Base-by-base conservation (phyloP, 2,888 invertebrate genomes). In the Atethmia centrago region DNA sequence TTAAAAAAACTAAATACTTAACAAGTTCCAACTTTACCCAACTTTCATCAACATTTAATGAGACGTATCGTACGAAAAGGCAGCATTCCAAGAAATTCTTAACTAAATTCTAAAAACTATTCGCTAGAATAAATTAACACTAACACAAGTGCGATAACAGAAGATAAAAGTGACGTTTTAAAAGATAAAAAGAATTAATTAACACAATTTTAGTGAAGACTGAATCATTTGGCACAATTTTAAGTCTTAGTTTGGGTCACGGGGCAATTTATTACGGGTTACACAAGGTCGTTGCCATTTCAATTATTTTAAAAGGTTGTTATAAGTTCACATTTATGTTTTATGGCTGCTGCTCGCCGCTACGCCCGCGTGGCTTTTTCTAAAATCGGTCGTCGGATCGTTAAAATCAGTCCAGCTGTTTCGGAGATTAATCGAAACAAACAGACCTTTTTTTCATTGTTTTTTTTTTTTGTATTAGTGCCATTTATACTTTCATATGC, bases 181-280 rank as follows among this genome's bases (percentile, higher is more conserved):
- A 72, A 71, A 74, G 66, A 75, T 61, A 73, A 74, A 82, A 73
- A 71, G 58, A 70, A 77, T 79, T 82, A 84, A 87, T 84, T 84
- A 69, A 67, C 68, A 75, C 69, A 40, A 63, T 68, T 71, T 71
- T 61, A 53, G 59, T 58, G 49, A n/a, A 25, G 49, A 72, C 49
- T 63, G 40, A 47, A 49, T 74, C 61, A 64, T 84, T 86, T 86
- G 85, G 88, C 88, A 80, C 31, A 10, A 31, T 55, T 47, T 68
- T 73, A 31, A 66, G 47, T 25, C 56, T 31, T 49, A 28, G 55
- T 56, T 56, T 10, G 31, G 62, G 71, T 66, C 70, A 56, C 12
- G 4, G 53, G 8, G 58, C 16, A 82, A 68, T 71, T 64, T 71
- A 67, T 81, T n/a, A 62, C 36, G 14, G 4, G 7, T 64, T 65